Conservation (phyloP, 1,140 invertebrate genomes). For the Homarus americanus region DNA sequence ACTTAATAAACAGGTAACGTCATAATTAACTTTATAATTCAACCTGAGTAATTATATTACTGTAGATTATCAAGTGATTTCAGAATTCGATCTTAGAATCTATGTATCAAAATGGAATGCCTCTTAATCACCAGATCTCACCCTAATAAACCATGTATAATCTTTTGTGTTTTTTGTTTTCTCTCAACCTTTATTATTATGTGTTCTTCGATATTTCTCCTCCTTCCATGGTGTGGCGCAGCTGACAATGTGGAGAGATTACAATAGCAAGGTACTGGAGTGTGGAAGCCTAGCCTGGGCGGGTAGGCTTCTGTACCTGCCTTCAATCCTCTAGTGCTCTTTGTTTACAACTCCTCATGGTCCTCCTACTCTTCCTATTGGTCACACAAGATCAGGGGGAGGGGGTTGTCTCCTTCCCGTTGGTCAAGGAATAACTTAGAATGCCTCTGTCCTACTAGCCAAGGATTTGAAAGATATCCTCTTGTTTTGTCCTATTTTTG, state of each 20-base stretch:
- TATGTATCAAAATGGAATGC: no score
- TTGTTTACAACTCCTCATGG: background rate
- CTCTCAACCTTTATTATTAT: background rate
- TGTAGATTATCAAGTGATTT: background rate
- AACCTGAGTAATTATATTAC: no score
- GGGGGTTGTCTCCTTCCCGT: background rate
- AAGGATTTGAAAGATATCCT: background rate
- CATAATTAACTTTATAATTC: no score
- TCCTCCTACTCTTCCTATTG: no score
- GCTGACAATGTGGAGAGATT: constrained; percentile 68
- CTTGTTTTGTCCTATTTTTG: background rate
- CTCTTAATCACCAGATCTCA: no score
- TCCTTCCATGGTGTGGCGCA: constrained; percentile 38
- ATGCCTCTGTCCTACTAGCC: background rate
- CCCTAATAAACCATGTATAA: no score
- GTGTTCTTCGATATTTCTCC: background rate
- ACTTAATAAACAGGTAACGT: no score
- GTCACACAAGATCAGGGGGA: background rate
- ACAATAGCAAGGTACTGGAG: constrained; percentile 62
- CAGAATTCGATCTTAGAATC: background rate
- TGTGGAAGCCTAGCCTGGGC: no score
- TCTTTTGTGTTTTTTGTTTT: no score
- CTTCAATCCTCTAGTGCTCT: background rate
- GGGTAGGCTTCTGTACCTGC: no score
- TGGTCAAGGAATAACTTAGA: background rate